These are phyloP conservation scores for Drosophila malerkotliana DNA, from an alignment of 1,140 invertebrate genomes.

Conservation along the genomic window DNA sequence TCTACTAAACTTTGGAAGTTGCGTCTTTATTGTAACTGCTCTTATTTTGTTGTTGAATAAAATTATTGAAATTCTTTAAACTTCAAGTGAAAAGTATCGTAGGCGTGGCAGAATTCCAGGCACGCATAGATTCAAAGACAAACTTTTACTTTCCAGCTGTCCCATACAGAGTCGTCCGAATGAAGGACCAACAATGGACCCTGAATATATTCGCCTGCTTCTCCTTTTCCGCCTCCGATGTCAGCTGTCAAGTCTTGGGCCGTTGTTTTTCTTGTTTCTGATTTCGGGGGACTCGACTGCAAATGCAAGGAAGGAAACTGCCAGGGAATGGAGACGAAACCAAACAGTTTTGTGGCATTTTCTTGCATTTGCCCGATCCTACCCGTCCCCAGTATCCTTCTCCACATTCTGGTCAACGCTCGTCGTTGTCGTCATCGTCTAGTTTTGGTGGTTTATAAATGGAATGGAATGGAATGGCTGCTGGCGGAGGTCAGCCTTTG, in stretches of 20 bases:
- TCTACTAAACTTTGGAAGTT: not conserved
- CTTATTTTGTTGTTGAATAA: not conserved
- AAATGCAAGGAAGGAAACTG: slow-evolving; percentile 52
- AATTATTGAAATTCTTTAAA: slow-evolving; percentile 1
- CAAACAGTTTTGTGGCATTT: slow-evolving; percentile 74
- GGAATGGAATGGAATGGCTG: slow-evolving; percentile 26
- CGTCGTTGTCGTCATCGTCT: slow-evolving; percentile 50
- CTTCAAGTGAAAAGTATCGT: not conserved
- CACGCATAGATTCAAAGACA: slow-evolving; percentile 71
- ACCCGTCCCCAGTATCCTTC: slow-evolving; percentile 25
- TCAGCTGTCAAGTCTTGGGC: slow-evolving; percentile 41
- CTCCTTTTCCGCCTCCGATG: slow-evolving; percentile 5
- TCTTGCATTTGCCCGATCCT: slow-evolving; percentile 59
- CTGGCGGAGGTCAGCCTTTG: slow-evolving; percentile 44
- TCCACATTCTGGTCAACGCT: slow-evolving; percentile 30
- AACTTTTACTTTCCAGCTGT: slow-evolving; percentile 70
- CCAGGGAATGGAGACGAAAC: slow-evolving; percentile 37
- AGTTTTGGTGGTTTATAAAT: slow-evolving; percentile 56
- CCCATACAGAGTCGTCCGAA: slow-evolving; percentile 14
- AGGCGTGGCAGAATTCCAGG: slow-evolving; percentile 58
- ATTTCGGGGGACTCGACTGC: slow-evolving; percentile 3
- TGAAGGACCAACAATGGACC: slow-evolving; percentile 39
- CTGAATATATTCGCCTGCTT: slow-evolving; percentile 60
- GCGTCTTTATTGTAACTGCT: not conserved
- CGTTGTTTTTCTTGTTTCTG: slow-evolving; percentile 37